Percentiles rank a stretch among this genome's conserved stretches.
phyloP scores from a whole-genome alignment of 2,888 invertebrate species.

The Caradrina clavipalpis region DNA sequence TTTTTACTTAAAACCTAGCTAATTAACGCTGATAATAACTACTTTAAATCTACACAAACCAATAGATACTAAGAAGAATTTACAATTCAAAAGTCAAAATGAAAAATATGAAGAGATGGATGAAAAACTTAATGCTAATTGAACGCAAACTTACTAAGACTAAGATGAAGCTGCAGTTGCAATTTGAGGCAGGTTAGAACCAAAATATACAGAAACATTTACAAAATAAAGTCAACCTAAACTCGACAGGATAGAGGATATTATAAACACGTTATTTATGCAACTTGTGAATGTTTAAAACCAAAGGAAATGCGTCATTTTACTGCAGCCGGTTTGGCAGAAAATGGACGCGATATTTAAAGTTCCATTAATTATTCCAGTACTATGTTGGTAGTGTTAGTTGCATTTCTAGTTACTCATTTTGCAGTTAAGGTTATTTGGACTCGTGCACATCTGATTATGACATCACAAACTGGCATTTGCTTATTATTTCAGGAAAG shows the following conservation, averaged over 20 bases:
- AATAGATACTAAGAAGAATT: neutral
- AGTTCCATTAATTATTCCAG: slow-evolving; percentile 14
- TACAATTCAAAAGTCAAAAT: neutral
- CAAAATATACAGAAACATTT: too few species aligned
- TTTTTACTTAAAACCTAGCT: too few species aligned
- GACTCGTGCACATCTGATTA: too few species aligned
- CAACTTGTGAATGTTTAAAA: slow-evolving; percentile 6
- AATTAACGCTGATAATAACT: too few species aligned
- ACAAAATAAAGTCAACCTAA: neutral
- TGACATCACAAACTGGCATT: too few species aligned
- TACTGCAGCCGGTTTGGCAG: slow-evolving; percentile 38
- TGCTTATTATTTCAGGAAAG: too few species aligned
- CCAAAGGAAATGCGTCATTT: slow-evolving; percentile 37
- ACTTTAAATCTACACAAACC: too few species aligned
- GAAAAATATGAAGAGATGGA: too few species aligned
- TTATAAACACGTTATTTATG: slow-evolving; percentile 3
- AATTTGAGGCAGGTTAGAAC: too few species aligned
- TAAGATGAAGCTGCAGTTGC: too few species aligned
- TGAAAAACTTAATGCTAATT: neutral
- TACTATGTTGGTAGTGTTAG: neutral
- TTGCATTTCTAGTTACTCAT: neutral
- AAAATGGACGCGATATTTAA: slow-evolving; percentile 16
- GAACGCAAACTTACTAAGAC: neutral
- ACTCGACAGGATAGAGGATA: slow-evolving; percentile 2
- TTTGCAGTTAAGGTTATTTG: neutral